Conservation (phyloP, 2,113 vertebrate species). For the Actenoides hombroni region DNA sequence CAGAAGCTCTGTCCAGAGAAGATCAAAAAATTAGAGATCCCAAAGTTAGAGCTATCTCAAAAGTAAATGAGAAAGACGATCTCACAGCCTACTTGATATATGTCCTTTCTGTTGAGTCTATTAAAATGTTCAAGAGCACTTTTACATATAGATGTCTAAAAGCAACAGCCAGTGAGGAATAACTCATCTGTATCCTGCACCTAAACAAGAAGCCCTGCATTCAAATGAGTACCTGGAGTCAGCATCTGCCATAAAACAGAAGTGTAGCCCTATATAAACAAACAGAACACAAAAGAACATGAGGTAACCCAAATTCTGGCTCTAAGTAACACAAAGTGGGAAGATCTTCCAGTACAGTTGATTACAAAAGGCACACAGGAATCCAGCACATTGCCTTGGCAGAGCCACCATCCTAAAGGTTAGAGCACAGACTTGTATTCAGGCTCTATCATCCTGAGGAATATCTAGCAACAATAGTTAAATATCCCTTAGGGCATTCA, state of each 20-base stretch:
- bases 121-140: neutral
- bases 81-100: neutral
- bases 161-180: neutral
- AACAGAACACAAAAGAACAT: neutral
- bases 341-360: neutral
- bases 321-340: neutral
- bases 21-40: neutral
- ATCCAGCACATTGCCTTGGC: neutral
- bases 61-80: neutral
- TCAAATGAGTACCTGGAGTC: neutral
- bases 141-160: neutral
- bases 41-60: neutral
- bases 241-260: neutral
- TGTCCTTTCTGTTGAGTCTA: neutral
- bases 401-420: neutral
- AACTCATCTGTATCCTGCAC: neutral
- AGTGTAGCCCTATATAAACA: neutral
- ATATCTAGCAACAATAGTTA: rapidly evolving
- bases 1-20: neutral
- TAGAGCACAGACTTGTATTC: neutral
- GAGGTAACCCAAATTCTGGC: neutral
- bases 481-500: neutral
- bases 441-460: neutral
- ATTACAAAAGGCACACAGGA: neutral
- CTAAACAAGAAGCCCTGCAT: neutral